Evolutionary conservation across 37 sponge, comb jelly and placozoan genomes (phyloP), one percentile per base, ranked within the genome.

Genomic region (Eunapius fragilis): DNA sequence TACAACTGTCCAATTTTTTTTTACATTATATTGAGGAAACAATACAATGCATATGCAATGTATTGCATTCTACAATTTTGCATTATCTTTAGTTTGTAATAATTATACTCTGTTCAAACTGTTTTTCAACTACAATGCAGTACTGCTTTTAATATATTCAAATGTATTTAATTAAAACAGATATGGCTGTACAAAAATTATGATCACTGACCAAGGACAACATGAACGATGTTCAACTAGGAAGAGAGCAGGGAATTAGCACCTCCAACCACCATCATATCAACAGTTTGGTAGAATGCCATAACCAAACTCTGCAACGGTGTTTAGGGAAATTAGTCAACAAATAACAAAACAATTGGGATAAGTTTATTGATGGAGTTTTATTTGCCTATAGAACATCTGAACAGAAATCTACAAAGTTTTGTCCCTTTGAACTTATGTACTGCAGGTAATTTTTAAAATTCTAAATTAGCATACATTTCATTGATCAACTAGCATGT

Each of bases 211-310:
- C 68, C 85, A 84, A 68, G 85, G 85, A 77, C 34, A 76, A 67
- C 75, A 27, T 84, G 75, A 47, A 76, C 75, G 26, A 84, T 84
- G 31, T 84, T 84, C 68, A 58, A 37, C 35, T 75, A 84, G 75
- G 75, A 75, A 24, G 34, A 72, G 68, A 27, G 45, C 85, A 84
- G 76, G 76, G 41, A 41, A 74, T 84, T 48, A 75, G 76, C 47
- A 25, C 76, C n/a, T 49, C 85, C 24, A 74, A 84, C 76, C 85
- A 84, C 34, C 85, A 72, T 35, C 83, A 82, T 71, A 82, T 73
- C 23, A 82, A 82, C 32, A 37, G 83, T 31, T 38, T 82, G 38
- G 83, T 82, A 19, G 83, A 71, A 47, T 30, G 72, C 72, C 72
- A 71, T 37, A 82, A 82, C 81, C 81, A 80, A 58, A 80, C 68